Conservation (phyloP, 2,888 invertebrate species). For the Teleiodes luculella region DNA sequence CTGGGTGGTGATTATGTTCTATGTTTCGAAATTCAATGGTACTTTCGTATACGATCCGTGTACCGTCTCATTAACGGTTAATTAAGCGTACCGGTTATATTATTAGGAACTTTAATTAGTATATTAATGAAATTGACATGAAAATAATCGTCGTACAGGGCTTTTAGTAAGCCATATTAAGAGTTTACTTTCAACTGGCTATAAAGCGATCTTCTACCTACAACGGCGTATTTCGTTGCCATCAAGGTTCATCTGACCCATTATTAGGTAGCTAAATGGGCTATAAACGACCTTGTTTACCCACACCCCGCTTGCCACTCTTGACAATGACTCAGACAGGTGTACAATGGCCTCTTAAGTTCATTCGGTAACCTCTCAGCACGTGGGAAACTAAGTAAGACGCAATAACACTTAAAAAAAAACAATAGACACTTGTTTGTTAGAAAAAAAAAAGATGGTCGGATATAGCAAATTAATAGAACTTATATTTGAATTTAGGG, state of each 20-base stretch:
- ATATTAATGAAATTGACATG: no score
- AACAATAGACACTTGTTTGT: not conserved
- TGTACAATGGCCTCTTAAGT: slow-evolving; percentile 8
- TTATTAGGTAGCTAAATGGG: slow-evolving; percentile 13
- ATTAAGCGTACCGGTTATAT: no score
- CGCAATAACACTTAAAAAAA: slow-evolving; percentile 1
- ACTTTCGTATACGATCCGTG: no score
- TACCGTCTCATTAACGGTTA: no score
- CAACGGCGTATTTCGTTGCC: not conserved
- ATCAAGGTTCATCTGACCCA: not conserved
- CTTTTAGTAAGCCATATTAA: no score
- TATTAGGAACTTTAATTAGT: no score
- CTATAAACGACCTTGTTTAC: slow-evolving; percentile 17
- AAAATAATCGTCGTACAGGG: no score
- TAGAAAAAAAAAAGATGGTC: no score
- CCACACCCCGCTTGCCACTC: not conserved
- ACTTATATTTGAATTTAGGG: no score
- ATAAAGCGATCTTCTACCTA: not conserved
- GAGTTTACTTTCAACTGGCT: not conserved
- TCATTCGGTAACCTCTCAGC: slow-evolving; percentile 1
- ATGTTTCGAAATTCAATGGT: no score
- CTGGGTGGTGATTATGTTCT: no score
- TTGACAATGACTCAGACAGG: slow-evolving; percentile 9
- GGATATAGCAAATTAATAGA: no score
- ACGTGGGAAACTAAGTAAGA: slow-evolving; percentile 7